A percentile compares a stretch with the other conserved stretches of the same genome.
phyloP scores from a whole-genome alignment of 2,797 vertebrate species.

The Capromys pilorides region DNA sequence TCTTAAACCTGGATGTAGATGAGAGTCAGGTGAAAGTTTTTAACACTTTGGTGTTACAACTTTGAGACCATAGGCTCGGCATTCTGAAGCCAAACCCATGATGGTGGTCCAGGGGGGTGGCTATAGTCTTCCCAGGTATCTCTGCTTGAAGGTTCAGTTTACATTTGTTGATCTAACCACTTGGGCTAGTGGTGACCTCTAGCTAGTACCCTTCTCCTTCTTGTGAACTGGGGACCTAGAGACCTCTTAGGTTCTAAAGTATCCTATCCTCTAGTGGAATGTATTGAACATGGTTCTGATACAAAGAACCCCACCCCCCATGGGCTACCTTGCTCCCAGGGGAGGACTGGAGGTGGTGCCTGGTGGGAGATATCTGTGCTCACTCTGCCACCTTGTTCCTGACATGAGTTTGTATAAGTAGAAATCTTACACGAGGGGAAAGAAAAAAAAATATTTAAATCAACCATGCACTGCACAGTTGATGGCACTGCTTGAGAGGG shows the following conservation, averaged over 20 bases:
- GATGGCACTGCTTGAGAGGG: background rate
- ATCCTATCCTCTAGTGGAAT: background rate
- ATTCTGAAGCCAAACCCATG: slow-evolving; percentile 9
- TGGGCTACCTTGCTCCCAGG: background rate
- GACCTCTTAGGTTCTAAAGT: background rate
- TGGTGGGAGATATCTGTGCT: background rate
- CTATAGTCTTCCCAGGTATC: background rate
- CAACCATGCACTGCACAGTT: background rate
- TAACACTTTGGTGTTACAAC: background rate
- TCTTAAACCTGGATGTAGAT: slow-evolving; percentile 13
- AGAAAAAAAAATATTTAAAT: too few species aligned
- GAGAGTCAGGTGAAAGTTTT: background rate
- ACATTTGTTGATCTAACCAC: background rate
- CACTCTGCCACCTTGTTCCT: background rate
- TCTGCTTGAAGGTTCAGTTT: background rate
- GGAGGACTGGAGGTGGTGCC: background rate
- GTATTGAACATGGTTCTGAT: background rate
- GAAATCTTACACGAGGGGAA: too few species aligned
- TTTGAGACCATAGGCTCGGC: background rate
- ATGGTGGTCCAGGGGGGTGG: background rate
- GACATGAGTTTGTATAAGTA: background rate
- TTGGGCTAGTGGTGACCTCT: slow-evolving; percentile 3
- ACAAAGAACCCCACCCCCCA: background rate
- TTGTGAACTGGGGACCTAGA: background rate
- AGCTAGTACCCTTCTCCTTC: background rate